Percentiles rank a stretch among this genome's conserved stretches.
These are phyloP conservation scores for Lithophane socia DNA, from an alignment of 2,888 invertebrate species.

Conservation along the genomic window DNA sequence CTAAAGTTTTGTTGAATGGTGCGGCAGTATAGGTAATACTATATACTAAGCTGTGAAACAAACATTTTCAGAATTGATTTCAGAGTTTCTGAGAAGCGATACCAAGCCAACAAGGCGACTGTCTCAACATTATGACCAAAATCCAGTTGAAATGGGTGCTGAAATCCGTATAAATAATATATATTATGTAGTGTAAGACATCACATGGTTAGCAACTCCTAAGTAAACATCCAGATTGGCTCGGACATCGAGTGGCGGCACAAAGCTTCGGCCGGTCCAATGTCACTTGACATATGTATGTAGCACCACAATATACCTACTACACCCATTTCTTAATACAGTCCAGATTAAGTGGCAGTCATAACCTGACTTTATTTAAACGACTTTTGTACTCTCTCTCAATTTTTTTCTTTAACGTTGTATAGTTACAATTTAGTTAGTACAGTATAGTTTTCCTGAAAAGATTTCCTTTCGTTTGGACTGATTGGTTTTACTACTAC, in stretches of 20 bases:
- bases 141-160: not conserved
- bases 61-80: not conserved
- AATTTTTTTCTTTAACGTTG: not conserved
- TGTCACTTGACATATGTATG: constrained; percentile 20
- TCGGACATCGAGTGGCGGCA: constrained; percentile 29
- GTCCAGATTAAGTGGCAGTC: constrained; percentile 11
- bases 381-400: not conserved
- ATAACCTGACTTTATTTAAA: not conserved
- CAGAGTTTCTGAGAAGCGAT: not conserved
- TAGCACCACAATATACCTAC: constrained; percentile 3
- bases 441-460: not conserved
- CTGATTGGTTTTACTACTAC: not conserved
- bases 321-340: constrained; percentile 11
- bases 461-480: not conserved
- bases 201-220: constrained; percentile 42
- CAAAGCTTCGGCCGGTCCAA: constrained; percentile 17
- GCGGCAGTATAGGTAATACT: not conserved
- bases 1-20: not conserved
- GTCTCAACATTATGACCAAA: not conserved
- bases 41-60: not conserved
- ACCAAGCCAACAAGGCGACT: not conserved
- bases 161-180: constrained; percentile 31
- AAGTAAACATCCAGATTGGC: constrained; percentile 46
- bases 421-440: not conserved
- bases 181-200: constrained; percentile 10